Evolutionary conservation across 37 sponge, comb jelly and placozoan species (phyloP).

Genomic region (Axinella damicornis): DNA sequence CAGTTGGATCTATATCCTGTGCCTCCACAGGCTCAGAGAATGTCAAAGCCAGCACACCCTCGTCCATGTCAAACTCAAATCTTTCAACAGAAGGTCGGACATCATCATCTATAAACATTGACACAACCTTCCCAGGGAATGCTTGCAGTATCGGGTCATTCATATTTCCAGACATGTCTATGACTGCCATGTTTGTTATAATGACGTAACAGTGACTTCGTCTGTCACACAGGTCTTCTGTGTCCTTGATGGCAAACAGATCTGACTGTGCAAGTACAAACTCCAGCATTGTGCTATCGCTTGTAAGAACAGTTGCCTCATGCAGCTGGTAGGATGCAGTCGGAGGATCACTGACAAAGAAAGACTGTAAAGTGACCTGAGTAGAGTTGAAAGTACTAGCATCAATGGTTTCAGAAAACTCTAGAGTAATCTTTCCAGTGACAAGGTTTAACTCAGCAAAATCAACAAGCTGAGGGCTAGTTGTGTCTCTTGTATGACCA

Average conservation of each 20-base stretch:
- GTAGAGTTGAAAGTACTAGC: conserved; percentile 67
- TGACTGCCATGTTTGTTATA: conserved; percentile 41
- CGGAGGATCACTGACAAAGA: conserved; percentile 56
- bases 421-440: conserved; percentile 55
- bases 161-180: conserved; percentile 72
- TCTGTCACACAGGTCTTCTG: conserved; percentile 71
- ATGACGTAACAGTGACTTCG: conserved; percentile 81
- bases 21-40: conserved; percentile 86
- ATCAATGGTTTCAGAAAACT: conserved; percentile 86
- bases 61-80: conserved; percentile 88
- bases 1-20: conserved; percentile 45
- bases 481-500: conserved; percentile 47
- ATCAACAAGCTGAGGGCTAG: conserved; percentile 54
- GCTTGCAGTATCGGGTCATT: conserved; percentile 61
- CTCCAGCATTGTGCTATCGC: conserved; percentile 44
- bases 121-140: conserved; percentile 75
- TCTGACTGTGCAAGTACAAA: conserved; percentile 55
- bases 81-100: conserved; percentile 45
- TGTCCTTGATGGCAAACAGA: conserved; percentile 66
- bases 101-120: conserved; percentile 66
- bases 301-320: conserved; percentile 34
- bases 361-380: conserved; percentile 75
- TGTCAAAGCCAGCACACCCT: conserved; percentile 72
- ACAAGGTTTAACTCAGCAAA: conserved; percentile 74
- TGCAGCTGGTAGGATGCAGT: conserved; percentile 52